These are phyloP conservation scores for Pomacea maculata DNA, from an alignment of 1,140 invertebrate genomes.

Conservation along the genomic window DNA sequence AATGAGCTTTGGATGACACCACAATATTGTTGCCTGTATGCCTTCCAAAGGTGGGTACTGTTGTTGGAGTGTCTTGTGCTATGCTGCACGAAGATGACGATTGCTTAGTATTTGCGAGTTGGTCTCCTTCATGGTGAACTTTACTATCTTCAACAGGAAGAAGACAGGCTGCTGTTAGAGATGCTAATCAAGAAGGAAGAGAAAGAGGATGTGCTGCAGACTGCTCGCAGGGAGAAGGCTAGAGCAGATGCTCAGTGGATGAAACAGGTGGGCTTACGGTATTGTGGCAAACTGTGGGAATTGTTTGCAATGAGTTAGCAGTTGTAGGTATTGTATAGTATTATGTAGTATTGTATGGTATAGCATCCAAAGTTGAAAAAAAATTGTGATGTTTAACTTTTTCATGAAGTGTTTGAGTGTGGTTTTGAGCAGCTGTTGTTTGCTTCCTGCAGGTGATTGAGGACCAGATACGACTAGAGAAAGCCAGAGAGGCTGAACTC, in stretches of 20 bases:
- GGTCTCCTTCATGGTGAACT: not conserved
- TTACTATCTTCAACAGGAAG: constrained; percentile 43
- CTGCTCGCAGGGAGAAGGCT: constrained; percentile 57
- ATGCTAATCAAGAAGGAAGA: constrained; percentile 54
- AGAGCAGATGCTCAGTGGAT: constrained; percentile 64
- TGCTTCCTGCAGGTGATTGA: constrained; percentile 56
- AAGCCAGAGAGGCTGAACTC: constrained; percentile 63
- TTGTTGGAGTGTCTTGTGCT: too few species aligned
- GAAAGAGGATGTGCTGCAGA: constrained; percentile 48
- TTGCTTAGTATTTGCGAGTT: not conserved
- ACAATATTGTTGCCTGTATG: too few species aligned
- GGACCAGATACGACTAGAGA: constrained; percentile 62
- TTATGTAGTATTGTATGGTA: too few species aligned
- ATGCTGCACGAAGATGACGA: not conserved
- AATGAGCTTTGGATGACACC: too few species aligned
- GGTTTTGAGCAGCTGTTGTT: not conserved
- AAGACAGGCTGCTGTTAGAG: constrained; percentile 58
- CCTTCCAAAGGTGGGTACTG: too few species aligned
- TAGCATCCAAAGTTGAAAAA: too few species aligned
- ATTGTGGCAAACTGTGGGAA: too few species aligned
- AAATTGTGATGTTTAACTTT: too few species aligned
- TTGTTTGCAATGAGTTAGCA: too few species aligned
- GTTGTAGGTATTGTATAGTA: too few species aligned
- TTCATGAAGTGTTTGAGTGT: not conserved
- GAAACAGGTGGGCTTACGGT: constrained; percentile 52